phyloP scores from a whole-genome alignment of 2,113 vertebrate species.

The Colius striatus region DNA sequence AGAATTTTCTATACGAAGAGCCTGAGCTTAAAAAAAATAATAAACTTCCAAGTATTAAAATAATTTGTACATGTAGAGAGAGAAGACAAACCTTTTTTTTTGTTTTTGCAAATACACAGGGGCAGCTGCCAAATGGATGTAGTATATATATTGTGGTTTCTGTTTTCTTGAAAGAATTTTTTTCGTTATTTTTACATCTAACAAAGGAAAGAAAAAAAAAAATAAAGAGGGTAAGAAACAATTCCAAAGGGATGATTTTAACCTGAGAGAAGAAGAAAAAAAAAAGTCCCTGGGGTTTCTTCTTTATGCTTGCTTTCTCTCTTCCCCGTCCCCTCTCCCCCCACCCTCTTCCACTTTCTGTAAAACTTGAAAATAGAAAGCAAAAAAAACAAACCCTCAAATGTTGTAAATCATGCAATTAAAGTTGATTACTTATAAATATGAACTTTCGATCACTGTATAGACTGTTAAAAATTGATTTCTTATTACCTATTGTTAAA shows the following conservation, averaged over 20 bases:
- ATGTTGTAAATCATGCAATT: slow-evolving; percentile 89
- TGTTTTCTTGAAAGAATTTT: slow-evolving; percentile 83
- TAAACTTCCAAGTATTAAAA: slow-evolving; percentile 83
- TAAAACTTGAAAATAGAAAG: slow-evolving; percentile 88
- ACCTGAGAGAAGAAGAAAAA: slow-evolving; percentile 71
- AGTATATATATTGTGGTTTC: slow-evolving; percentile 87
- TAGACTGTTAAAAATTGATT: slow-evolving; percentile 89
- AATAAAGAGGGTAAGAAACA: slow-evolving; percentile 80
- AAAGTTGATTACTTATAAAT: slow-evolving; percentile 89
- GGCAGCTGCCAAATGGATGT: slow-evolving; percentile 87
- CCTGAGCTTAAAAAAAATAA: slow-evolving; percentile 73
- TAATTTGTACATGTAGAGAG: slow-evolving; percentile 86
- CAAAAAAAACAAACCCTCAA: slow-evolving; percentile 82
- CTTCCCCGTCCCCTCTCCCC: neutral
- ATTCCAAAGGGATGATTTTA: slow-evolving; percentile 80
- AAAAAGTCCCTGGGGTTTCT: slow-evolving; percentile 75
- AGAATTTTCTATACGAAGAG: slow-evolving; percentile 84
- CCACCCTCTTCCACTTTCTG: slow-evolving; percentile 80
- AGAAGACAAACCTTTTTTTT: no score
- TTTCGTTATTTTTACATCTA: slow-evolving; percentile 87
- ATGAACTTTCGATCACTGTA: slow-evolving; percentile 89
- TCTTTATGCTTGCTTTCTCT: slow-evolving; percentile 81
- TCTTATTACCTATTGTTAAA: slow-evolving; percentile 89
- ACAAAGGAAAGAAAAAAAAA: slow-evolving; percentile 78
- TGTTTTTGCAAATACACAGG: slow-evolving; percentile 85